Evolutionary conservation across 2,797 vertebrate genomes (phyloP), one percentile per base, ranked within the genome.

Genomic region (Enteromius treurensis): DNA sequence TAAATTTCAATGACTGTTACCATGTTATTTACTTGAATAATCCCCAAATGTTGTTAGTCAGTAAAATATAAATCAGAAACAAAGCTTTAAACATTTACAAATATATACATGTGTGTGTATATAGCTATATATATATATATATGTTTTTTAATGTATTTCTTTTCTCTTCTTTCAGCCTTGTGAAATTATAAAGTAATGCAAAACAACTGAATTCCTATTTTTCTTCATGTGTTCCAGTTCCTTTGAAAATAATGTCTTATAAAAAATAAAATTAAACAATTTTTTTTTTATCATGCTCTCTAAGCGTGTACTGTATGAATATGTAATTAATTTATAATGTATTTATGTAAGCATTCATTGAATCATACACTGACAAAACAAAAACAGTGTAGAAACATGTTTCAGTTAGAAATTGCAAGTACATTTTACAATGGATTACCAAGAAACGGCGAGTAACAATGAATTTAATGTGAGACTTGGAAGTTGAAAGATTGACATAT

Each of bases 201-300:
- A 0, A 78, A 65, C 40, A 1, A 37, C 2, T 3, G 11, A 65
- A 65, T 2, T 15, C 1, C 1, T 37, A 15, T 49, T 29, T 6
- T 17, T 23, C n/a, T 17, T n/a, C 4, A 68, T 11, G 10, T 42
- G 37, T 14, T 3, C 2, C 1, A 34, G 4, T 37, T 26, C 26
- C 26, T 26, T 15, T 23, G 5, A 1, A 15, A 40, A 37, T 58
- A 40, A 4, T 23, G 1, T 17, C 42, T 55, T 7, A 37, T 8
- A 19, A 49, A 26, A 26, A 26, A 37, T 47, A 34, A 19, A 81
- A 23, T 64, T 62, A 64, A 62, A 42, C 11, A 32, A 0, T 7
- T 42, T 70, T 80, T 80, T 42, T 70, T 79, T 84, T 85, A 82
- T 70, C 84, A 68, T 8, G 15, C 5, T 23, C 21, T 74, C 7